Evolutionary conservation across 1,140 invertebrate species (phyloP), one percentile per base, ranked within the genome.

Genomic region (Panagrolaimus sp.): DNA sequence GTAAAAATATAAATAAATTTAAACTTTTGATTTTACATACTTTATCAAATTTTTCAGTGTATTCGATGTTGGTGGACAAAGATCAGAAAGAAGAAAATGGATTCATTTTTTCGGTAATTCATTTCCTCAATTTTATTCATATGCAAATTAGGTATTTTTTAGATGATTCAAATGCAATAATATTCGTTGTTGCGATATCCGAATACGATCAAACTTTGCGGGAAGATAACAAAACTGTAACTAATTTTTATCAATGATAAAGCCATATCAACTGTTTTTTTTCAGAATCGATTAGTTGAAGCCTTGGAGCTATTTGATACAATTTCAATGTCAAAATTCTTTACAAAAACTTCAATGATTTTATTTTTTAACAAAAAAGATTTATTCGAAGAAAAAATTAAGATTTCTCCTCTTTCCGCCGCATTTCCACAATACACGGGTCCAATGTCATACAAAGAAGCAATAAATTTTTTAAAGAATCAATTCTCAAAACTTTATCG

Each of bases 41-140:
- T 38, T n/a, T 38, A 38, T 38, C 32, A 38, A 1, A 28, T 24
- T 70, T 63, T 81, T 72, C 67, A 87, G 83, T 67, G 73, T 86
- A 71, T 84, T 84, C 67, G 85, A 85, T 73, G 86, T 86, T 48
- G 84, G 84, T 43, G 85, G 87, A 71, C 87, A 88, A 71, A 78
- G 87, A 69, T 87, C 85, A 66, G 87, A 88, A 73, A 73, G 87
- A 21, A 74, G 84, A 48, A 88, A 88, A 76, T 88, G 87, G 87
- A 87, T 88, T 68, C 84, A 85, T 62, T 84, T 83, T 73, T 85
- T 85, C 78, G 84, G 84, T 68, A 80, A 84, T 73, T 84, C 4
- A 72, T 68, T 63, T 43, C 55, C 14, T 73, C 63, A 10, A 73
- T 17, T 66, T 66, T 10, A 48, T 1, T 14, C 4, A 67, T 1